A percentile compares a stretch with the other conserved stretches of the same genome.
Evolutionary conservation across 2,888 invertebrate species (phyloP).

Genomic region (Caenorhabditis uteleia): DNA sequence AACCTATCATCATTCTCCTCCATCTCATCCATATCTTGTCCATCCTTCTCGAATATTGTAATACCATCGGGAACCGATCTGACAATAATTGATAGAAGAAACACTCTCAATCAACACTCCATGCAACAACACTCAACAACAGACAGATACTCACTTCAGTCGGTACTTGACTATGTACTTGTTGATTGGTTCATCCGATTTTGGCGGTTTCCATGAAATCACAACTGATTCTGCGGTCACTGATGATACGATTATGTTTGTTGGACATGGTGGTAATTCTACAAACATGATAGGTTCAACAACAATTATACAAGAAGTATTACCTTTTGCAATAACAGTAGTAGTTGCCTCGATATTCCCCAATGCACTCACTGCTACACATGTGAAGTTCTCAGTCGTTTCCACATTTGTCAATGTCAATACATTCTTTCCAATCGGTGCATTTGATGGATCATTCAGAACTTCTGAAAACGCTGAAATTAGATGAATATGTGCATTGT

Average conservation of each 20-base stretch:
- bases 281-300: slow-evolving; percentile 62
- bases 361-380: slow-evolving; percentile 90
- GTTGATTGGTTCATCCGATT: slow-evolving; percentile 78
- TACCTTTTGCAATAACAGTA: slow-evolving; percentile 92
- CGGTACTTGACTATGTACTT: slow-evolving; percentile 97
- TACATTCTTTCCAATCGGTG: slow-evolving; percentile 79
- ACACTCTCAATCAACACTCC: slow-evolving; percentile 7
- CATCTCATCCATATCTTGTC: too few species aligned
- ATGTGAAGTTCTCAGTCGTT: slow-evolving; percentile 92
- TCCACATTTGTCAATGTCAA: slow-evolving; percentile 85
- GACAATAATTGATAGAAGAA: too few species aligned
- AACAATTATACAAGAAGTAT: too few species aligned
- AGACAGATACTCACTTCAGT: slow-evolving; percentile 82
- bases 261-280: slow-evolving; percentile 90
- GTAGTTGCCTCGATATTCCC: slow-evolving; percentile 88
- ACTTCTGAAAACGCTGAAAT: slow-evolving; percentile 33
- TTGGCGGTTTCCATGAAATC: slow-evolving; percentile 89
- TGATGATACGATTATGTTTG: slow-evolving; percentile 87
- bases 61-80: too few species aligned
- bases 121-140: slow-evolving; percentile 20
- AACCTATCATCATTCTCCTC: too few species aligned
- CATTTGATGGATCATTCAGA: slow-evolving; percentile 58
- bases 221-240: slow-evolving; percentile 91
- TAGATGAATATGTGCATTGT: too few species aligned
- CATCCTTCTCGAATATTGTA: too few species aligned